Percentiles rank a stretch among this genome's conserved stretches.
Evolutionary conservation across 1,140 invertebrate genomes (phyloP).

Genomic region (Trichonephila inaurata): DNA sequence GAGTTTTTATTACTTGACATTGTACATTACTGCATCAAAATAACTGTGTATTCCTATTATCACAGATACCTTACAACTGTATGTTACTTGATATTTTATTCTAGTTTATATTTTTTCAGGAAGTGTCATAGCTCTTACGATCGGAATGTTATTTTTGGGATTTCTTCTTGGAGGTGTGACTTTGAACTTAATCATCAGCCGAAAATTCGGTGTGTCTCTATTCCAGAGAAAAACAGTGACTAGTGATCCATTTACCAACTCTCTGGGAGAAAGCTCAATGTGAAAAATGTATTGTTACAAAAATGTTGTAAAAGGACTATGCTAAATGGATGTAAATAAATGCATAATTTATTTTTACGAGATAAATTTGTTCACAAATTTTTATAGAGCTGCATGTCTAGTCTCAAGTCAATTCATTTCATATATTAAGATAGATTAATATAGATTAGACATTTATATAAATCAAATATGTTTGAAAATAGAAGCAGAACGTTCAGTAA

Average conservation of each 20-base stretch:
- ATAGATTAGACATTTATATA: no score
- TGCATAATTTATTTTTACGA: slow-evolving; percentile 8
- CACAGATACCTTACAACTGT: no score
- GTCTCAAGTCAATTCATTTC: no score
- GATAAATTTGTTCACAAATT: background rate
- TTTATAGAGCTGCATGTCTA: background rate
- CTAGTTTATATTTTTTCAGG: slow-evolving; percentile 11
- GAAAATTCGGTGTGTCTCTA: slow-evolving; percentile 66
- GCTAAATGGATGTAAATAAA: slow-evolving; percentile 21
- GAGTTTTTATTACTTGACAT: no score
- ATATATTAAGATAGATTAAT: no score
- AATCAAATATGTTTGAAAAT: no score
- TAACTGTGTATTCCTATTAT: no score
- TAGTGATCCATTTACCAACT: slow-evolving; percentile 30
- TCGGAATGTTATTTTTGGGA: slow-evolving; percentile 68
- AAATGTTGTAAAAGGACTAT: background rate
- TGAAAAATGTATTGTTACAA: background rate
- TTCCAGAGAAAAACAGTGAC: slow-evolving; percentile 27
- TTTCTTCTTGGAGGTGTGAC: slow-evolving; percentile 58
- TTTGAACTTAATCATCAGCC: slow-evolving; percentile 59
- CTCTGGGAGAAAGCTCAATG: slow-evolving; percentile 63
- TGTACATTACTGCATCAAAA: no score
- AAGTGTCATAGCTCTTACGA: slow-evolving; percentile 59
- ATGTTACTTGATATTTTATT: no score
- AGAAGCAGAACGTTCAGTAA: no score